Percentiles rank a stretch among this genome's conserved stretches.
These are phyloP conservation scores for Acrobasis consociella DNA, from an alignment of 2,888 invertebrate genomes.

Conservation along the genomic window DNA sequence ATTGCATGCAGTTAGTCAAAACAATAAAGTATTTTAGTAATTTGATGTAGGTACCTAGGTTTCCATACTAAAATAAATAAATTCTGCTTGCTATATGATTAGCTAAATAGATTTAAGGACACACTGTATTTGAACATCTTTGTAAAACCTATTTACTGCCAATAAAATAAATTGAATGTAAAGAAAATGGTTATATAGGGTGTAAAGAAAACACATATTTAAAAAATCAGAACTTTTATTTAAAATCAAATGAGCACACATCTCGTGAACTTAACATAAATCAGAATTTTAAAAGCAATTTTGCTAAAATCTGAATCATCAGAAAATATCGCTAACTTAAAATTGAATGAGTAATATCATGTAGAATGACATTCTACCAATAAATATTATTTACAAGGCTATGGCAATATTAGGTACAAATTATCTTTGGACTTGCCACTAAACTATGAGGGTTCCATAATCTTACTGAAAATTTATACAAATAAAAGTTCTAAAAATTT, in stretches of 20 bases:
- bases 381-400: slow-evolving; percentile 63
- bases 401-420: slow-evolving; percentile 64
- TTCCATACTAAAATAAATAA: too few species aligned
- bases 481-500: slow-evolving; percentile 4
- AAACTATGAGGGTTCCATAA: slow-evolving; percentile 28
- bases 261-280: slow-evolving; percentile 40
- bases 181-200: too few species aligned
- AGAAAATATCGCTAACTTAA: slow-evolving; percentile 25
- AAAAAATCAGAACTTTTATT: slow-evolving; percentile 45
- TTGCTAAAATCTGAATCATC: slow-evolving; percentile 29
- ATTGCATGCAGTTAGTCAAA: too few species aligned
- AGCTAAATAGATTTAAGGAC: too few species aligned
- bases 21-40: too few species aligned
- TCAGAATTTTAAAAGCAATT: slow-evolving; percentile 39
- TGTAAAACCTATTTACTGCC: too few species aligned
- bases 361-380: slow-evolving; percentile 37
- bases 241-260: slow-evolving; percentile 52
- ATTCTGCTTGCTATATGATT: too few species aligned
- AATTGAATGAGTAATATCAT: slow-evolving; percentile 24
- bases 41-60: too few species aligned
- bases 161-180: too few species aligned
- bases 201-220: slow-evolving; percentile 16
- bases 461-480: slow-evolving; percentile 5
- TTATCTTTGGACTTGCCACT: slow-evolving; percentile 65
- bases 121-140: too few species aligned